Evolutionary conservation across 23 tunicate species (phyloP), one percentile per base, ranked within the genome.

Genomic region (Oikopleura dioica): DNA sequence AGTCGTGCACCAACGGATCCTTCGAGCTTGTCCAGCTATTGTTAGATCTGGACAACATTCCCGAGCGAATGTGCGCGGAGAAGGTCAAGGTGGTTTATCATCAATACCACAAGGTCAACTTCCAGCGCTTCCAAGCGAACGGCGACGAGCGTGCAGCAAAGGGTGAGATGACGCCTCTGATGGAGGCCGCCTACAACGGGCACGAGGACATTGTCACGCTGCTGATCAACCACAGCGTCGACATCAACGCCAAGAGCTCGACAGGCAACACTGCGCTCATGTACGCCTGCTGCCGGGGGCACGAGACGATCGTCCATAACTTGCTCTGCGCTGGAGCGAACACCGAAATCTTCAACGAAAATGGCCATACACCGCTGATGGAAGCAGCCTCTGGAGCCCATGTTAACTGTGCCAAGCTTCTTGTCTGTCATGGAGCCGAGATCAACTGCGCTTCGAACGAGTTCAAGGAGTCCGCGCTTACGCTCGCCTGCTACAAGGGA

Each of bases 151-250:
- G 84, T 51, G 86, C 87, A 29, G 82, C 94, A 1, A 91, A 91
- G 76, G 97, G 97, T 36, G 97, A 85, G 55, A 84, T 89, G 38
- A 91, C 97, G 35, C 97, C 97, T 26, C 79, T 91, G 35, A 91
- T 91, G 97, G 97, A 91, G 76, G 97, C 97, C 0, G 91, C 97
- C 0, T 85, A 86, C n/a, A 89, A 89, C 21, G 97, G 97, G 31
- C 85, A 77, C 68, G 59, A 35, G 36, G 85, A 82, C 35, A 80
- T 91, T 63, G 92, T 85, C 31, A 69, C 68, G 38, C 68, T 91
- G 59, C 72, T 91, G 35, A 24, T 91, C 26, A 36, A 59, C 1
- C 97, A 91, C 59, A 84, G 87, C 0, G 92, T 87, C 0, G 94
- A 91, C 38, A 80, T 91, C 34, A 86, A 91, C 80, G 92, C 92